Conservation (phyloP, 1,140 invertebrate genomes). For the Lucilia cuprina region DNA sequence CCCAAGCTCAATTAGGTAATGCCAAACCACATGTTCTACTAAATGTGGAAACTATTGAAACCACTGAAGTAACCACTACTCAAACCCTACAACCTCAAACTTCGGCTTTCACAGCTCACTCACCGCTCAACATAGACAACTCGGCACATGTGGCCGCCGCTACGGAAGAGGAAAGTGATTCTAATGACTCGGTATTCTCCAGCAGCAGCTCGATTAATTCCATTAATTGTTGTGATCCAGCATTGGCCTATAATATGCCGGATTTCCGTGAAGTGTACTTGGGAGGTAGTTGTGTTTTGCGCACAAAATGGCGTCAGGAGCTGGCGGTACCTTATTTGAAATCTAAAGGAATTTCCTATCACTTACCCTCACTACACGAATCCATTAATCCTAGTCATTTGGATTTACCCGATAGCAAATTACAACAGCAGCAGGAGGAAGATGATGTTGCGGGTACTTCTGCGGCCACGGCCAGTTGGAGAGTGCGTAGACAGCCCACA, state of each 20-base stretch:
- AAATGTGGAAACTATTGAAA: slow-evolving; percentile 58
- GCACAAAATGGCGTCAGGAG: slow-evolving; percentile 88
- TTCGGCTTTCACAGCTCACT: slow-evolving; percentile 24
- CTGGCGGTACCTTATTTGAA: slow-evolving; percentile 91
- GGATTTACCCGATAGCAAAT: slow-evolving; percentile 35
- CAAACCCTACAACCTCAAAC: slow-evolving; percentile 35
- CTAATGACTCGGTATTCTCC: slow-evolving; percentile 61
- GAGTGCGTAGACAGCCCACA: slow-evolving; percentile 12
- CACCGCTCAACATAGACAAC: slow-evolving; percentile 32
- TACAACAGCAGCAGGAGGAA: slow-evolving; percentile 15
- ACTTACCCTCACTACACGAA: slow-evolving; percentile 55
- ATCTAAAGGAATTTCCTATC: slow-evolving; percentile 84
- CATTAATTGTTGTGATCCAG: slow-evolving; percentile 37
- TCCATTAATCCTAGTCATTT: slow-evolving; percentile 45
- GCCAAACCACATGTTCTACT: slow-evolving; percentile 50
- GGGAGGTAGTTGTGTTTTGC: slow-evolving; percentile 97
- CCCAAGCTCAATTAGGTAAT: slow-evolving; percentile 40
- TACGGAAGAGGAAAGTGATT: slow-evolving; percentile 57
- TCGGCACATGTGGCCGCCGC: neutral
- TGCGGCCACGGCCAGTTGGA: neutral
- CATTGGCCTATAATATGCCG: slow-evolving; percentile 30
- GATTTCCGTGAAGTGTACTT: slow-evolving; percentile 65
- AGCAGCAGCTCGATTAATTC: slow-evolving; percentile 58
- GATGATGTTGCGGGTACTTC: neutral
- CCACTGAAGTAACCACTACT: slow-evolving; percentile 58